Evolutionary conservation across 2,113 vertebrate species (phyloP).

Genomic region (Barnardius zonarius): DNA sequence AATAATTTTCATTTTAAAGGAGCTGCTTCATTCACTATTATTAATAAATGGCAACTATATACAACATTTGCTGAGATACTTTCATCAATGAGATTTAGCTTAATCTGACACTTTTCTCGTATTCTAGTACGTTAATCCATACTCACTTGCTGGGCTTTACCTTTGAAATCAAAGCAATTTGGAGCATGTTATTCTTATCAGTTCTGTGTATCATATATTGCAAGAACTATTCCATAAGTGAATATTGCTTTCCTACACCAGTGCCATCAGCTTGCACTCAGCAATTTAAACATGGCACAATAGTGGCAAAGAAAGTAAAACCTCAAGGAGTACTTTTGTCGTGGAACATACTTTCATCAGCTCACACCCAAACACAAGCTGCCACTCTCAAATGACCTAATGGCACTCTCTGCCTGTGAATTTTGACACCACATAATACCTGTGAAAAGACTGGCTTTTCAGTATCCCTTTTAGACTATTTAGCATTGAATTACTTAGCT

Average conservation of each 20-base stretch:
- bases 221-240: not conserved
- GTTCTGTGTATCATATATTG: not conserved
- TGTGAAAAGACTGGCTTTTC: not conserved
- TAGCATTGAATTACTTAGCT: not conserved
- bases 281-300: accelerated
- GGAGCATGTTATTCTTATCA: not conserved
- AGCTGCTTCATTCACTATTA: not conserved
- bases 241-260: not conserved
- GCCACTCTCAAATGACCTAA: not conserved
- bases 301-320: not conserved
- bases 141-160: not conserved
- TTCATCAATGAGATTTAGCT: not conserved
- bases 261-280: not conserved
- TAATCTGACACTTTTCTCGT: not conserved
- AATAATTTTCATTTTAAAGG: not conserved
- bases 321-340: accelerated
- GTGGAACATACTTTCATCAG: not conserved
- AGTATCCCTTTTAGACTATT: not conserved
- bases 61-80: not conserved
- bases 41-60: not conserved
- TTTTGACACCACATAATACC: not conserved
- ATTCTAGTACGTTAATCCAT: not conserved
- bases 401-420: not conserved
- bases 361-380: not conserved
- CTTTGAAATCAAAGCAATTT: not conserved